phyloP scores from a whole-genome alignment of 2,797 vertebrate species.

The Toxotes lorentzi region DNA sequence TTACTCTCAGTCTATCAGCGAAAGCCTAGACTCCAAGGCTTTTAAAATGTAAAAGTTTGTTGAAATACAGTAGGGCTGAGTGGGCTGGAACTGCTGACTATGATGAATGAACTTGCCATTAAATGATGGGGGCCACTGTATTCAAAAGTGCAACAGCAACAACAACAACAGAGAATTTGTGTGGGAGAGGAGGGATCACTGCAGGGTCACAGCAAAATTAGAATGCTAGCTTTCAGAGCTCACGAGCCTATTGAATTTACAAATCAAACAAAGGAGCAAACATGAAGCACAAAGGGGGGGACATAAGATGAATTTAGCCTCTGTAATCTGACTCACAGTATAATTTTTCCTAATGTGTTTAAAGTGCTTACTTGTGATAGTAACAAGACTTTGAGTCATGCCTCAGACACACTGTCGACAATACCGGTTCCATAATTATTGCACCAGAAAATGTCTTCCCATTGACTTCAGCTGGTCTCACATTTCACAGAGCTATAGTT shows the following conservation, averaged over 20 bases:
- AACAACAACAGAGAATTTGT: slow-evolving; percentile 50
- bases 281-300: slow-evolving; percentile 19
- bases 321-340: slow-evolving; percentile 58
- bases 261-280: slow-evolving; percentile 46
- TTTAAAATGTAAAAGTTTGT: slow-evolving; percentile 67
- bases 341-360: slow-evolving; percentile 54
- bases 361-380: slow-evolving; percentile 42
- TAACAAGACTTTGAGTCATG: slow-evolving; percentile 41
- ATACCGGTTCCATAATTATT: slow-evolving; percentile 48
- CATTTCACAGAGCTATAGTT: slow-evolving; percentile 56
- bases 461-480: slow-evolving; percentile 47
- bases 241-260: slow-evolving; percentile 19
- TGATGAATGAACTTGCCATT: slow-evolving; percentile 67
- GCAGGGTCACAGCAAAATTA: slow-evolving; percentile 51
- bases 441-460: slow-evolving; percentile 31
- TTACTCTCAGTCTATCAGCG: slow-evolving; percentile 18
- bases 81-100: slow-evolving; percentile 69
- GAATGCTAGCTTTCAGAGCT: slow-evolving; percentile 42
- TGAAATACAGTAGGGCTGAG: slow-evolving; percentile 59
- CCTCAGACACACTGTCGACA: slow-evolving; percentile 48
- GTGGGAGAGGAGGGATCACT: slow-evolving; percentile 37
- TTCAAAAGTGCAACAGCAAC: slow-evolving; percentile 60
- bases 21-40: slow-evolving; percentile 42
- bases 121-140: slow-evolving; percentile 52
- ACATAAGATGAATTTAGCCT: slow-evolving; percentile 27